These are phyloP conservation scores for Mirounga angustirostris DNA, from an alignment of 2,113 vertebrate species.

Conservation along the genomic window DNA sequence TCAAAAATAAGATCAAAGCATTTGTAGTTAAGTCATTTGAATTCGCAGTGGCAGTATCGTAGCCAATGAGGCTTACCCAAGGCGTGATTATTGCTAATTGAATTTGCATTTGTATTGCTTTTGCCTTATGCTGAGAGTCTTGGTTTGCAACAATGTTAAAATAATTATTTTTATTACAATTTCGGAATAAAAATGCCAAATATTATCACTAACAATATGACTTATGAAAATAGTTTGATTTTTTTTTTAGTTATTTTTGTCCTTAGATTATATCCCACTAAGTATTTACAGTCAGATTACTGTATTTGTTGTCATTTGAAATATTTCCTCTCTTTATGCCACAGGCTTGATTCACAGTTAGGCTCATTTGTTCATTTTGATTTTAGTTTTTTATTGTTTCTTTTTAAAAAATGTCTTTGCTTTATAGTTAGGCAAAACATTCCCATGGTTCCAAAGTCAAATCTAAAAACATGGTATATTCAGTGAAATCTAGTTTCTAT, in stretches of 20 bases:
- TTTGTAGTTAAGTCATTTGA: not conserved
- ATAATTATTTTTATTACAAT: not conserved
- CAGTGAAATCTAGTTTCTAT: not conserved
- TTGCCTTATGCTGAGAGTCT: not conserved
- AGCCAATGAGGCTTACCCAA: too few relatives aligned
- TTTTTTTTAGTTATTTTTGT: not conserved
- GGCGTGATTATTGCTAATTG: not conserved
- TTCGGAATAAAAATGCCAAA: conserved; percentile 34
- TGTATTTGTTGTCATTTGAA: not conserved
- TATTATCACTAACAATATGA: not conserved
- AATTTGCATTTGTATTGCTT: not conserved
- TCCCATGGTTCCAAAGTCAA: not conserved
- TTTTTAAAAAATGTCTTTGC: conserved; percentile 38
- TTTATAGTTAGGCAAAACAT: conserved; percentile 1
- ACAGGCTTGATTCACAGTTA: not conserved
- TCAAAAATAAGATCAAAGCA: not conserved
- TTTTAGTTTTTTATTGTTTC: not conserved
- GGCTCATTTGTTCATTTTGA: not conserved
- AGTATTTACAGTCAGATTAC: not conserved
- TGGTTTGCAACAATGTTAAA: conserved; percentile 9
- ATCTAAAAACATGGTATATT: not conserved
- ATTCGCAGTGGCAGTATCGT: not conserved
- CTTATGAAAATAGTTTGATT: not conserved
- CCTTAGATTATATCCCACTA: not conserved
- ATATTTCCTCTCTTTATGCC: not conserved